Conservation (phyloP, 2,797 vertebrate genomes). For the Artibeus lituratus region DNA sequence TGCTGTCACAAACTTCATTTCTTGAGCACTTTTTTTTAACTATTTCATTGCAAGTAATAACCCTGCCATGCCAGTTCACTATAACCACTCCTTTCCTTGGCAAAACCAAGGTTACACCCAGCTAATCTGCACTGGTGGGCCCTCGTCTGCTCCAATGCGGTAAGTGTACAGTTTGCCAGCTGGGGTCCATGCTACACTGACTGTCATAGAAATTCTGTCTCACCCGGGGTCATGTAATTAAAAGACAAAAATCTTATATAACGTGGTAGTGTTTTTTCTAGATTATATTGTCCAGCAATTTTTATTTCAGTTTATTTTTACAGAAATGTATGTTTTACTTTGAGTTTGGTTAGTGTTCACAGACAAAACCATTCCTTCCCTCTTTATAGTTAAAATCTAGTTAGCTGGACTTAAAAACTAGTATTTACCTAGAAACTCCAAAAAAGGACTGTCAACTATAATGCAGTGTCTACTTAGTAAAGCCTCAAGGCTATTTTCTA, state of each 20-base stretch:
- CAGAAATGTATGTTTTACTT: neutral
- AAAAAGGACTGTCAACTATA: conserved; percentile 2
- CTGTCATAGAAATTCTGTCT: neutral
- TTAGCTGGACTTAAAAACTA: conserved; percentile 49
- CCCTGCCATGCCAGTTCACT: neutral
- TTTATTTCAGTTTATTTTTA: neutral
- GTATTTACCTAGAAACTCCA: conserved; percentile 35
- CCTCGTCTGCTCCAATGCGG: neutral
- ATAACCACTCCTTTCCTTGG: neutral
- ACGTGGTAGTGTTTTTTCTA: neutral
- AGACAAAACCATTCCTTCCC: neutral
- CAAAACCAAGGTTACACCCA: neutral
- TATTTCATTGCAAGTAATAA: neutral
- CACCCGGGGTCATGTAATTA: neutral
- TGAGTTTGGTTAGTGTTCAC: neutral
- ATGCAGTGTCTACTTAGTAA: conserved; percentile 47
- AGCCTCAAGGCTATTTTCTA: conserved; percentile 67
- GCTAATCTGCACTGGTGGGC: too few species aligned
- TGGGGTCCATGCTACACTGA: neutral
- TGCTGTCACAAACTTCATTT: neutral
- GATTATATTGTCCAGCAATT: neutral
- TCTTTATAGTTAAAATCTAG: neutral
- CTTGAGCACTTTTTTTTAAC: neutral
- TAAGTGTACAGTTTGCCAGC: neutral
- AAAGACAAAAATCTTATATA: neutral